Conservation (phyloP, 2,113 vertebrate genomes). For the Sapayoa aenigma region DNA sequence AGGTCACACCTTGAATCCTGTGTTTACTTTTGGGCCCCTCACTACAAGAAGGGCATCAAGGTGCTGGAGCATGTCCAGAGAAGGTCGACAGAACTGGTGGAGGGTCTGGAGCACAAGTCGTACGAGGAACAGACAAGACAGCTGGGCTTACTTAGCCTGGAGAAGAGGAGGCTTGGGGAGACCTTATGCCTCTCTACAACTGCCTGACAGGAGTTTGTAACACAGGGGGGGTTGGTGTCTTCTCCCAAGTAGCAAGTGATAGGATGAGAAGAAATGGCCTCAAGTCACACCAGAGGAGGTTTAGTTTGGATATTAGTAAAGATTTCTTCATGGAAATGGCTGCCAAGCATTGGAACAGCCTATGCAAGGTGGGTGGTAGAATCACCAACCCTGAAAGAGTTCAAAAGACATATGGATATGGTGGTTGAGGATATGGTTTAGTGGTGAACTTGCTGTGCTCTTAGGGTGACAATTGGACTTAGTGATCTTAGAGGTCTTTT, state of each 20-base stretch:
- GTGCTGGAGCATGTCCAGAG: accelerated
- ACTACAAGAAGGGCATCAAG: not conserved
- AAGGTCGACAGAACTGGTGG: not conserved
- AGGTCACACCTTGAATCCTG: accelerated
- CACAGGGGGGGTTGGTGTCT: not conserved
- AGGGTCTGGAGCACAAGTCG: not conserved
- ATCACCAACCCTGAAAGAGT: not conserved
- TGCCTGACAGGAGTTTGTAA: not conserved
- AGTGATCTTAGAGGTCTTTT: not conserved
- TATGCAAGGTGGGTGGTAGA: not conserved
- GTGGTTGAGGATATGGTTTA: not conserved
- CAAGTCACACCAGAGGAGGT: not conserved
- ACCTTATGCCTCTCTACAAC: not conserved
- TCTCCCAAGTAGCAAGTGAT: not conserved
- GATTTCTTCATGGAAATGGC: not conserved
- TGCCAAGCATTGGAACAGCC: not conserved
- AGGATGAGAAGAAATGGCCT: not conserved
- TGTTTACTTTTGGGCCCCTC: not conserved
- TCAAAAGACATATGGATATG: not conserved
- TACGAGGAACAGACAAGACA: not conserved
- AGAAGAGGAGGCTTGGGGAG: not conserved
- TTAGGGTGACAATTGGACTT: not conserved
- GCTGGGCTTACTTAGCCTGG: not conserved
- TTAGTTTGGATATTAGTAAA: not conserved
- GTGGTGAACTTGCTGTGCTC: not conserved